Evolutionary conservation across 2,113 vertebrate genomes (phyloP).

Genomic region (Ahaetulla prasina): DNA sequence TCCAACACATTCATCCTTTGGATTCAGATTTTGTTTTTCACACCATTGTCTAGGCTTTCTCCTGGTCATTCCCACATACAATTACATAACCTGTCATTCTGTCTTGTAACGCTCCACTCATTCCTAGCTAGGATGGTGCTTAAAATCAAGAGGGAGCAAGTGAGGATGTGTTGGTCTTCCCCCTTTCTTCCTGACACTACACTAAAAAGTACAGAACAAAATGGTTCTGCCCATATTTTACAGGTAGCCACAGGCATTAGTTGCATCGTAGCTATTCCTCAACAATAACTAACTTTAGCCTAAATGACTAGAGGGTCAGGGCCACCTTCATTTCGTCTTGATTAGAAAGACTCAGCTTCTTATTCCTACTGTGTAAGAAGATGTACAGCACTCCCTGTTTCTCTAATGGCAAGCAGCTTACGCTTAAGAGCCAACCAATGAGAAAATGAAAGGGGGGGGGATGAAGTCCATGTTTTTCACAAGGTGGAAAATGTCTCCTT

Average conservation of each 20-base stretch:
- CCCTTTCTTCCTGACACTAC: neutral
- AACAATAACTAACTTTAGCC: neutral
- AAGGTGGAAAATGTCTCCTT: neutral
- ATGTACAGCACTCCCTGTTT: neutral
- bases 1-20: neutral
- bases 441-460: neutral
- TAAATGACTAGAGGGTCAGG: neutral
- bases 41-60: neutral
- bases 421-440: neutral
- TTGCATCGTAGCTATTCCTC: neutral
- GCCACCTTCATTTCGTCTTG: neutral
- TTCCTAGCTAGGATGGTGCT: neutral
- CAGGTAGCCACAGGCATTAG: neutral
- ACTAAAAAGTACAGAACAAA: neutral
- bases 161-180: neutral
- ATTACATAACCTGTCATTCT: neutral
- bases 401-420: neutral
- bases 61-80: neutral
- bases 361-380: neutral
- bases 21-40: neutral
- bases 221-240: neutral
- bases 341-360: neutral
- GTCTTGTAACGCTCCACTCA: neutral
- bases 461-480: neutral
- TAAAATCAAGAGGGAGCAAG: neutral